A percentile compares a stretch with the other conserved stretches of the same genome.
Conservation (phyloP, 2,888 invertebrate genomes). For the Cyrtodaria siliqua region DNA sequence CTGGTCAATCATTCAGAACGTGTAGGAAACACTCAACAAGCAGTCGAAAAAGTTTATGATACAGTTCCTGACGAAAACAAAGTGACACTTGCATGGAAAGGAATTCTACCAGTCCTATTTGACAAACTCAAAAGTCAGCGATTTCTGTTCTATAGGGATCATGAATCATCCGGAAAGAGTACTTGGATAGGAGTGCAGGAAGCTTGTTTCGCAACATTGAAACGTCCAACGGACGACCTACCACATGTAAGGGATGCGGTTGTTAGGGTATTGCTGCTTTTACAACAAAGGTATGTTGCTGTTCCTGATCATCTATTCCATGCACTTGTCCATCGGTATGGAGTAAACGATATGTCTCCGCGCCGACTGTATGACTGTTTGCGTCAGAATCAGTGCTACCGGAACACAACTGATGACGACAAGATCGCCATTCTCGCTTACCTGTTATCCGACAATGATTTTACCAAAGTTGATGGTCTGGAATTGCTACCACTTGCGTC, state of each 20-base stretch:
- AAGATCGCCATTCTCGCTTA: conserved; percentile 27
- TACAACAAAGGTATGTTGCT: conserved; percentile 18
- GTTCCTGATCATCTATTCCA: conserved; percentile 17
- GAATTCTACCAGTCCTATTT: conserved; percentile 11
- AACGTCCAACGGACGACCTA: not conserved
- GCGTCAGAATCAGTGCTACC: too few species aligned
- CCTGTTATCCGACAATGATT: conserved; percentile 14
- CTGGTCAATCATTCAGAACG: too few species aligned
- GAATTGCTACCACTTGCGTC: conserved; percentile 71
- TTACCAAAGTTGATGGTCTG: conserved; percentile 56
- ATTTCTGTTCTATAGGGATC: conserved; percentile 7
- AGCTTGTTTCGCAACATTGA: conserved; percentile 29
- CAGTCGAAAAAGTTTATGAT: conserved; percentile 33
- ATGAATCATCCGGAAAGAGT: not conserved
- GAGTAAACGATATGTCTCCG: too few species aligned
- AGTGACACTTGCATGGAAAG: conserved; percentile 39
- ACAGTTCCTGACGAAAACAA: conserved; percentile 27
- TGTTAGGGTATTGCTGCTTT: conserved; percentile 4
- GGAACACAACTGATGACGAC: not conserved
- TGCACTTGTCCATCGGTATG: not conserved
- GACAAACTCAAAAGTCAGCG: not conserved
- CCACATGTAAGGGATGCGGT: conserved; percentile 30
- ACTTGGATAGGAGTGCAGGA: conserved; percentile 28
- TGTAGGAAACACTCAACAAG: not conserved
- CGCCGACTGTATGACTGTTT: too few species aligned